Conservation (phyloP, 1,140 invertebrate genomes). For the Drosophila equinoxialis region DNA sequence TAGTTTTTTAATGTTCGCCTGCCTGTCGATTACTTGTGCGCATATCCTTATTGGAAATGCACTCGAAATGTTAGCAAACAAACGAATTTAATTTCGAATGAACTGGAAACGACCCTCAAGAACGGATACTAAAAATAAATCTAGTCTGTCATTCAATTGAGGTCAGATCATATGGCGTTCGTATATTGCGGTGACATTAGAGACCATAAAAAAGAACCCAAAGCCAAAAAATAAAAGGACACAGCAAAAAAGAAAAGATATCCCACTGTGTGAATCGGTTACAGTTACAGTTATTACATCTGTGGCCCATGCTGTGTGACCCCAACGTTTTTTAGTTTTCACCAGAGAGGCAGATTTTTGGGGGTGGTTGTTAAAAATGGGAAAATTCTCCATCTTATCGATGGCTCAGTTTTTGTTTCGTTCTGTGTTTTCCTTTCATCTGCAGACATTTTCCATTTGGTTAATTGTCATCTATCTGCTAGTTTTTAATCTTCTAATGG, state of each 20-base stretch:
- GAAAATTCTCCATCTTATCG: not conserved
- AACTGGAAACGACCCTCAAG: slow-evolving; percentile 25
- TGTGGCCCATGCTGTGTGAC: slow-evolving; percentile 52
- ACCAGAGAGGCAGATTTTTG: not conserved
- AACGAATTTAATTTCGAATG: slow-evolving; percentile 56
- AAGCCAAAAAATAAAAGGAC: not conserved
- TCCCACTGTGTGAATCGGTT: slow-evolving; percentile 48
- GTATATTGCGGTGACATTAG: slow-evolving; percentile 58
- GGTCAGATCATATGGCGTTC: slow-evolving; percentile 54
- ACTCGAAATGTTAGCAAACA: slow-evolving; percentile 46
- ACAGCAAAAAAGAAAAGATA: slow-evolving; percentile 27
- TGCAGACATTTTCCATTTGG: slow-evolving; percentile 28
- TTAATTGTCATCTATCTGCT: slow-evolving; percentile 41
- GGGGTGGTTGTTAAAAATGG: not conserved
- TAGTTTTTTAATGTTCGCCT: slow-evolving; percentile 24
- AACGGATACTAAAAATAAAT: slow-evolving; percentile 33
- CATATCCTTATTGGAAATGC: slow-evolving; percentile 43
- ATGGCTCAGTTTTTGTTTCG: slow-evolving; percentile 14
- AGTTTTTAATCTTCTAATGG: slow-evolving; percentile 74
- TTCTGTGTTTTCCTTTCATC: slow-evolving; percentile 21
- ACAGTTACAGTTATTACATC: slow-evolving; percentile 57
- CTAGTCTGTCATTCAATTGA: slow-evolving; percentile 48
- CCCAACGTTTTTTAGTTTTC: slow-evolving; percentile 48
- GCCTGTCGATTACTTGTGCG: slow-evolving; percentile 43
- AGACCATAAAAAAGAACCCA: slow-evolving; percentile 7